Evolutionary conservation across 2,113 vertebrate genomes (phyloP).

Genomic region (Podocnemis expansa): DNA sequence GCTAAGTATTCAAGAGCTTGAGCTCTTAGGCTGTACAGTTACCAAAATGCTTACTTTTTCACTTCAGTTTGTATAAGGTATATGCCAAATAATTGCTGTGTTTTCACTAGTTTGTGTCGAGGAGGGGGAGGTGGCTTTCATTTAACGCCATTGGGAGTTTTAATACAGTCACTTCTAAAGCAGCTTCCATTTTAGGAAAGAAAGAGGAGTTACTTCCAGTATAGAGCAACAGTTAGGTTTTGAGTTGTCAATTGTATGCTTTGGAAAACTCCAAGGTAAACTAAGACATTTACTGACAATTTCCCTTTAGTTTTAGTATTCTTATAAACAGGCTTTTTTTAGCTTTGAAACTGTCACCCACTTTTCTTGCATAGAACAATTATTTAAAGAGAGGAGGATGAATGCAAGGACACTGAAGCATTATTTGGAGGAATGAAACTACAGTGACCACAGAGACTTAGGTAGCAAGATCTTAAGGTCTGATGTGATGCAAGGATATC

Average conservation of each 20-base stretch:
- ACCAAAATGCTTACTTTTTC: neutral
- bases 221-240: neutral
- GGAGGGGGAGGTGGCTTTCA: neutral
- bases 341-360: neutral
- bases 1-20: neutral
- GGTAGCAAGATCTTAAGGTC: too few relatives aligned
- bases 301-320: neutral
- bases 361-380: neutral
- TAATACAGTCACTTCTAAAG: neutral
- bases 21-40: neutral
- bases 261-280: neutral
- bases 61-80: neutral
- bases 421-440: neutral
- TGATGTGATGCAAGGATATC: neutral
- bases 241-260: neutral
- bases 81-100: neutral
- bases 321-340: neutral
- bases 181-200: conserved; percentile 65
- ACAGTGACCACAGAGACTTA: neutral
- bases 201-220: neutral
- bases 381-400: neutral
- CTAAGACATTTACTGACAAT: neutral
- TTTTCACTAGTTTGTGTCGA: neutral
- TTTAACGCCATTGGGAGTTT: neutral
- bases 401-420: neutral